Base-by-base conservation (phyloP, 2,888 invertebrate genomes). In the Psylliodes chrysocephalus region DNA sequence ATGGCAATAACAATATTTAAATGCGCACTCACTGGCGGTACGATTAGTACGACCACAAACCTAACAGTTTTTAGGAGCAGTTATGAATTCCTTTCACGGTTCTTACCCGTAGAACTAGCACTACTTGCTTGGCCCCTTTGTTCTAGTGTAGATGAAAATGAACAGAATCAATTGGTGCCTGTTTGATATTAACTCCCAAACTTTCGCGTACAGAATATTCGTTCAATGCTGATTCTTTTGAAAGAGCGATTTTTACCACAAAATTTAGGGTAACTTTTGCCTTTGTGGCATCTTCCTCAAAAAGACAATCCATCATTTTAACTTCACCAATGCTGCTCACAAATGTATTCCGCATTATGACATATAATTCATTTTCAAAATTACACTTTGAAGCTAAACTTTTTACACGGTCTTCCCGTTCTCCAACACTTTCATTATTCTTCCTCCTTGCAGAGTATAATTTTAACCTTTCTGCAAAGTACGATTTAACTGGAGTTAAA, bases 371-470 rank as follows among this genome's bases (percentile, higher is more conserved):
- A 2, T n/a, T 38, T 17, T 54, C 56, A 59, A 67, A 67, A 22
- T 51, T 47, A 54, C 67, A 67, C 28, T 51, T 67, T 25, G 56
- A 42, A 18, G 62, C 64, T 18, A 67, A 49, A 38, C 62, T 61
- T 62, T 67, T 64, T 1, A 62, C 62, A 40, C 42, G 53, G 18
- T 54, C 67, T 22, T 64, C 61, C 64, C 67, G n/a, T n/a, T n/a
- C n/a, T n/a, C n/a, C n/a, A n/a, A n/a, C n/a, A n/a, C n/a, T n/a
- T n/a, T n/a, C n/a, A 67, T 7, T 66, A 47, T 6, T 56, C 38
- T 15, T 62, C 57, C 40, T 40, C 55, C 22, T 61, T 51, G 25
- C 46, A 44, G 25, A 5, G 25, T 25, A 25, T 25, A 25, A 63
- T 53, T 59, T 25, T 25, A 46, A 18, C 47, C 54, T 12, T n/a